Percentiles rank a stretch among this genome's conserved stretches.
Conservation (phyloP, 2,888 invertebrate species). For the Diaprepes abbreviatus region DNA sequence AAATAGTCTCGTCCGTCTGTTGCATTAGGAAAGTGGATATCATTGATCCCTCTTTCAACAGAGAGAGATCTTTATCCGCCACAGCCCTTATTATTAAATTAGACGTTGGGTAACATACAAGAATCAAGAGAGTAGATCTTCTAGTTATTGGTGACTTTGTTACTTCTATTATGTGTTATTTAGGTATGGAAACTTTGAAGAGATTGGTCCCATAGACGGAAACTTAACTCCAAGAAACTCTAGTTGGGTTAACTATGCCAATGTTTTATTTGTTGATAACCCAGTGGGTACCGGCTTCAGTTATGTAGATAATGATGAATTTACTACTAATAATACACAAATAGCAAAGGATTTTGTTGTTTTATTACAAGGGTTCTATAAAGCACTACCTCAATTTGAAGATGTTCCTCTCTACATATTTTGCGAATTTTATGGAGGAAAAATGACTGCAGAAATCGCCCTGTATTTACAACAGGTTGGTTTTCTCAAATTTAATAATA, state of each 20-base stretch:
- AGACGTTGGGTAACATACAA: too few species aligned
- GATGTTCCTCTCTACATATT: conserved; percentile 85
- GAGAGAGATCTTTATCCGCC: too few species aligned
- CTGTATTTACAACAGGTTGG: conserved; percentile 71
- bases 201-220: conserved; percentile 57
- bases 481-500: background rate
- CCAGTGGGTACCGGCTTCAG: conserved; percentile 93
- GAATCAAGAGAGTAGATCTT: too few species aligned
- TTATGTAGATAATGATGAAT: conserved; percentile 72
- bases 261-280: conserved; percentile 90
- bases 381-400: conserved; percentile 77
- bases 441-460: conserved; percentile 91
- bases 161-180: too few species aligned
- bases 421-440: conserved; percentile 93
- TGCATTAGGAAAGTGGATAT: too few species aligned
- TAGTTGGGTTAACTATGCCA: conserved; percentile 73
- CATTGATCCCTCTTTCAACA: too few species aligned
- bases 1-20: too few species aligned
- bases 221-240: conserved; percentile 68
- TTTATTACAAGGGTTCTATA: conserved; percentile 79
- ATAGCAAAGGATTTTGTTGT: conserved; percentile 84
- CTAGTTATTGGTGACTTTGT: too few species aligned
- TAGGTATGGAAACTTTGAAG: conserved; percentile 82
- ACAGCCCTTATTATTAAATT: too few species aligned
- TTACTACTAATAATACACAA: conserved; percentile 73